A percentile compares a stretch with the other conserved stretches of the same genome.
Evolutionary conservation across 2,113 vertebrate genomes (phyloP).

Genomic region (Phrynocephalus versicolor): DNA sequence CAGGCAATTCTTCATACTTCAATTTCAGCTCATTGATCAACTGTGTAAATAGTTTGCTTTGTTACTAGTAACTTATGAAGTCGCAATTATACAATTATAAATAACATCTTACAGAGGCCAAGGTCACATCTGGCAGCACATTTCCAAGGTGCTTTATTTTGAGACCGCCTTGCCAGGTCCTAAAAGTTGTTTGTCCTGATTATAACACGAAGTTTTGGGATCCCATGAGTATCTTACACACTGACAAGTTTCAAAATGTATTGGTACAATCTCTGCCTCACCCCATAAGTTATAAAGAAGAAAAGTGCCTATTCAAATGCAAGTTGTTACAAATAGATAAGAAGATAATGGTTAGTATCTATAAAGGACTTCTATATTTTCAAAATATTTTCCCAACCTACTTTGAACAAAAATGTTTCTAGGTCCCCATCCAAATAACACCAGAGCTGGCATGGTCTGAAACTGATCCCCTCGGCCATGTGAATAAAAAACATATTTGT

Average conservation of each 20-base stretch:
- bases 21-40: background rate
- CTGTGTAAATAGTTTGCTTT: slow-evolving; percentile 23
- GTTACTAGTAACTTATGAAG: background rate
- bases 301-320: background rate
- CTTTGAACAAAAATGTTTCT: background rate
- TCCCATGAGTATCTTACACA: background rate
- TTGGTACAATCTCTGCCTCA: background rate
- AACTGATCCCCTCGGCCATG: background rate
- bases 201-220: background rate
- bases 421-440: background rate
- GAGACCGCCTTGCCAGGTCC: background rate
- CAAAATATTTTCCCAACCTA: background rate
- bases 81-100: slow-evolving; percentile 22
- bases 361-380: background rate
- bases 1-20: background rate
- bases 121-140: background rate
- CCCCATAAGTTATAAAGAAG: background rate
- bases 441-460: background rate
- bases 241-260: background rate
- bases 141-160: background rate
- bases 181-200: background rate
- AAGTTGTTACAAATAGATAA: slow-evolving; percentile 10
- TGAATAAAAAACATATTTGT: background rate
- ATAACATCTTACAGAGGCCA: slow-evolving; percentile 31
- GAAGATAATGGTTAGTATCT: background rate